phyloP scores from a whole-genome alignment of 2,888 invertebrate species.

The Hypercompe scribonia region DNA sequence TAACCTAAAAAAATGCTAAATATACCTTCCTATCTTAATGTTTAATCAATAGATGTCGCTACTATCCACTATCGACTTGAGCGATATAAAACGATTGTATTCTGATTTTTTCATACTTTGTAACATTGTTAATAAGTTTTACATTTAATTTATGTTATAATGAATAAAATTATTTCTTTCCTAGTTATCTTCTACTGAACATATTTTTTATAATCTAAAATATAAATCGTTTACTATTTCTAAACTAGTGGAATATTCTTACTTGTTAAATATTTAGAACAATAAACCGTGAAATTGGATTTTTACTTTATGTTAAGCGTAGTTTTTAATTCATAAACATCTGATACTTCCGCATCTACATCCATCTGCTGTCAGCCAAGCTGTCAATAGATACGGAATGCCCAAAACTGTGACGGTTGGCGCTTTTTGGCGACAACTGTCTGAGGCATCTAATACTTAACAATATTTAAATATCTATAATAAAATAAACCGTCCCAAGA shows the following conservation, averaged over 20 bases:
- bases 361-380: no score
- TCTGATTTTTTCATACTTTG: slow-evolving; percentile 26
- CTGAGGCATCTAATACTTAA: no score
- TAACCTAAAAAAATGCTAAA: slow-evolving; percentile 59
- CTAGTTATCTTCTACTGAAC: background rate
- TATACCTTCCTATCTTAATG: slow-evolving; percentile 34
- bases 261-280: background rate
- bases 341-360: no score
- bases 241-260: background rate
- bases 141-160: slow-evolving; percentile 38
- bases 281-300: no score
- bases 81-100: slow-evolving; percentile 25
- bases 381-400: no score
- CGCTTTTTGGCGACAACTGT: no score
- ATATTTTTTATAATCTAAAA: background rate
- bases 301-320: no score
- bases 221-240: background rate
- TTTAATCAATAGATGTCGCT: slow-evolving; percentile 67
- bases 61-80: slow-evolving; percentile 51
- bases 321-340: no score
- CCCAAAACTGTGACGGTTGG: no score
- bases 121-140: slow-evolving; percentile 21
- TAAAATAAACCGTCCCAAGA: no score
- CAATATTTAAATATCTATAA: no score
- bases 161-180: background rate